Conservation (phyloP, 2,797 vertebrate species). For the Galagoides demidoff region DNA sequence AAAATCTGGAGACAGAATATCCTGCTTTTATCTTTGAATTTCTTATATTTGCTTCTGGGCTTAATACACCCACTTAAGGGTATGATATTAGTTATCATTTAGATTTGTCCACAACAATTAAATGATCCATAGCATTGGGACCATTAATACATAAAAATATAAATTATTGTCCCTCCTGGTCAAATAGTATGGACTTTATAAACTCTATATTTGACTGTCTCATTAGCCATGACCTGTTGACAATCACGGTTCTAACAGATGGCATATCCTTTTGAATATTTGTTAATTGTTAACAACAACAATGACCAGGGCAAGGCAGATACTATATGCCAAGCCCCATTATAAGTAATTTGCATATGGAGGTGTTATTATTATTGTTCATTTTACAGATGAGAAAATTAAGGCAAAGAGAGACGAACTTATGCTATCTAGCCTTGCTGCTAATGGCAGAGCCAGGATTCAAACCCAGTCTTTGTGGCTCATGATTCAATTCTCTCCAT, state of each 20-base stretch:
- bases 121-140: neutral
- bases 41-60: neutral
- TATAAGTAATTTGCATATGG: neutral
- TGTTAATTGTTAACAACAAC: neutral
- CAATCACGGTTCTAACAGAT: neutral
- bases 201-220: neutral
- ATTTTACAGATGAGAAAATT: constrained; percentile 1
- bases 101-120: neutral
- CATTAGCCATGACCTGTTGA: neutral
- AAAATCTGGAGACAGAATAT: neutral
- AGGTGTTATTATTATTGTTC: neutral
- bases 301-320: neutral
- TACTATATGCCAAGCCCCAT: accelerated
- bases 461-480: neutral
- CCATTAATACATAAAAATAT: neutral
- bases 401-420: neutral
- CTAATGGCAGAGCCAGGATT: neutral
- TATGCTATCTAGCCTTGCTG: neutral
- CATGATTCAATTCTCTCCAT: neutral
- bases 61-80: neutral
- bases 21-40: neutral
- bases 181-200: neutral
- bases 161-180: neutral
- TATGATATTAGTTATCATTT: neutral
- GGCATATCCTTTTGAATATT: neutral